Evolutionary conservation across 2,888 invertebrate genomes (phyloP).

Genomic region (Lottia gigantea): DNA sequence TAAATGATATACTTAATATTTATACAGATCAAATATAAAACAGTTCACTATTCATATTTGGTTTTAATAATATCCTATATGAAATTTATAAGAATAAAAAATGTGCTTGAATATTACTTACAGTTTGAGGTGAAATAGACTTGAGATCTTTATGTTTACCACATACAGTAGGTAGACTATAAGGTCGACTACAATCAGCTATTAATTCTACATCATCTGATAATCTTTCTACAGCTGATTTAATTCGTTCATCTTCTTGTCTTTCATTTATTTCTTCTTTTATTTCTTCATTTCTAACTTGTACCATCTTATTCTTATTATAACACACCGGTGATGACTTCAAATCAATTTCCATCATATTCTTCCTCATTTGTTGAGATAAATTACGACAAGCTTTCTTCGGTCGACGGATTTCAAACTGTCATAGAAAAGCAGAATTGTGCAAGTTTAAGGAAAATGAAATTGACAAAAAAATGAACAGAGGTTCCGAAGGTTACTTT

Average conservation of each 20-base stretch:
- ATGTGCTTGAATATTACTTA: conserved; percentile 1
- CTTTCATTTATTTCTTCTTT: background rate
- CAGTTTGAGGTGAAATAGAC: conserved; percentile 8
- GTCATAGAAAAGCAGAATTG: no score
- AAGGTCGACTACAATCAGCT: conserved; percentile 7
- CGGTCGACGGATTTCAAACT: no score
- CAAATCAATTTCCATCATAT: no score
- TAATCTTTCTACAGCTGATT: conserved; percentile 7
- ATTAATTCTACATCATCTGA: conserved; percentile 1
- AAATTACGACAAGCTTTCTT: no score
- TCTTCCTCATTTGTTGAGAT: no score
- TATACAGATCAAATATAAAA: background rate
- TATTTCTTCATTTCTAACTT: background rate
- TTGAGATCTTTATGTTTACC: conserved; percentile 19
- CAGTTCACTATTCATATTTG: background rate
- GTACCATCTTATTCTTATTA: background rate
- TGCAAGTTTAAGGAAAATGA: no score
- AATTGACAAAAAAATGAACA: no score
- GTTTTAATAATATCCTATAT: background rate
- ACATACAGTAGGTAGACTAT: conserved; percentile 14
- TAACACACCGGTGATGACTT: no score
- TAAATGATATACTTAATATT: conserved; percentile 8
- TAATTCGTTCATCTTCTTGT: background rate
- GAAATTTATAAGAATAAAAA: background rate
- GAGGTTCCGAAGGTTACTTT: no score